Percentiles rank a stretch among this genome's conserved stretches.
Conservation (phyloP, 1,140 invertebrate species). For the Thaumatotibia leucotreta region DNA sequence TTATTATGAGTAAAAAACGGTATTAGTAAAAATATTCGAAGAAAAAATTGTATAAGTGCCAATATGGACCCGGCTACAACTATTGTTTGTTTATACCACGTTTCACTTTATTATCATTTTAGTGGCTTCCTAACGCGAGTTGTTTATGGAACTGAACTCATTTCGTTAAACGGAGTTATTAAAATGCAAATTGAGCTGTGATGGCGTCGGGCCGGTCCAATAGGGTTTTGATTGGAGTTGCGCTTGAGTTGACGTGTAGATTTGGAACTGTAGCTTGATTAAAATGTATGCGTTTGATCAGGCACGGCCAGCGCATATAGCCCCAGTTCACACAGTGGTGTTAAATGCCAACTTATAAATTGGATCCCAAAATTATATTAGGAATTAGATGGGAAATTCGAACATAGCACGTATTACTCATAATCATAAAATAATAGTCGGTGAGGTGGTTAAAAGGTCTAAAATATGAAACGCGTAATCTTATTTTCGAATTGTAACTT, state of each 20-base stretch:
- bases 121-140: background rate
- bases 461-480: too few species aligned
- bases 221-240: conserved; percentile 1
- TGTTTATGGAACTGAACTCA: conserved; percentile 13
- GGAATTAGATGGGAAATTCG: too few species aligned
- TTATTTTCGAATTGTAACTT: too few species aligned
- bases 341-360: too few species aligned
- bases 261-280: background rate
- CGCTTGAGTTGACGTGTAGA: background rate
- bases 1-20: too few species aligned
- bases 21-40: too few species aligned
- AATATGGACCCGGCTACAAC: conserved; percentile 10
- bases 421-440: too few species aligned
- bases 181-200: background rate
- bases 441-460: too few species aligned
- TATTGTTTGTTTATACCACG: conserved; percentile 23
- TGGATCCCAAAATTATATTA: too few species aligned
- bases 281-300: background rate
- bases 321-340: too few species aligned
- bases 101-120: conserved; percentile 18
- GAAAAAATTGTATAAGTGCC: too few species aligned
- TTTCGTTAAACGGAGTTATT: conserved; percentile 10
- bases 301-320: background rate
- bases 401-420: too few species aligned
- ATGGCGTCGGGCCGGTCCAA: background rate